Conservation (phyloP, 64 coral and sea anemone genomes). For the Pachyseris speciosa region DNA sequence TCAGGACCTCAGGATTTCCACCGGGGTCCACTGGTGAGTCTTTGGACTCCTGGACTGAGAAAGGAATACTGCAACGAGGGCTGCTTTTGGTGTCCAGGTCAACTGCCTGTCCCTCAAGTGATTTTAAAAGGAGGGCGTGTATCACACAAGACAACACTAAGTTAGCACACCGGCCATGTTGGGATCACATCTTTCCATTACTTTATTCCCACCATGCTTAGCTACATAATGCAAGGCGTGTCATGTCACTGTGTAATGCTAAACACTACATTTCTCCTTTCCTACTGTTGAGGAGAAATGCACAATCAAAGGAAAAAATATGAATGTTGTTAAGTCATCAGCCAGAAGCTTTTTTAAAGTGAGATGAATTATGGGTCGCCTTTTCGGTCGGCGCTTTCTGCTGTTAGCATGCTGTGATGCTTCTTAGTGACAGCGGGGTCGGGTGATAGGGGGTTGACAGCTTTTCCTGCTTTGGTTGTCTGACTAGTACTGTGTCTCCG, state of each 20-base stretch:
- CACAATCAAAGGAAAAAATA: neutral
- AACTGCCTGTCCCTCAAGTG: neutral
- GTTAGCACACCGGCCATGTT: neutral
- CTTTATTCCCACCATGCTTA: too few species aligned
- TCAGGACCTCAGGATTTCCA: neutral
- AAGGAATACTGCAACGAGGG: neutral
- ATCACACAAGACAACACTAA: too few species aligned
- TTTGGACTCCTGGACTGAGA: conserved; percentile 6
- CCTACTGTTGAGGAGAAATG: neutral
- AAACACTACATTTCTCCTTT: conserved; percentile 25
- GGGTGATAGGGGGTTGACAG: conserved; percentile 57
- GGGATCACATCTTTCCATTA: neutral
- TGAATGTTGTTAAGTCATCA: conserved; percentile 18
- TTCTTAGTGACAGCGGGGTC: conserved; percentile 3
- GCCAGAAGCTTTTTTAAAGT: conserved; percentile 46
- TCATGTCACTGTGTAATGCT: neutral
- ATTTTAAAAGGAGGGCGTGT: neutral
- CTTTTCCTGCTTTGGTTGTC: conserved; percentile 53
- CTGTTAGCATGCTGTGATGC: conserved; percentile 63
- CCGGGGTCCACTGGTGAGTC: neutral
- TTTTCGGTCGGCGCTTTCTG: conserved; percentile 6
- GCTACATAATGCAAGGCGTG: neutral
- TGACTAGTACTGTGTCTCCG: conserved; percentile 53
- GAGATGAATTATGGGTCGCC: conserved; percentile 50
- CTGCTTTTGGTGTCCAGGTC: neutral